Base-by-base conservation (phyloP, 2,888 invertebrate genomes). In the Eristalis intricaria region DNA sequence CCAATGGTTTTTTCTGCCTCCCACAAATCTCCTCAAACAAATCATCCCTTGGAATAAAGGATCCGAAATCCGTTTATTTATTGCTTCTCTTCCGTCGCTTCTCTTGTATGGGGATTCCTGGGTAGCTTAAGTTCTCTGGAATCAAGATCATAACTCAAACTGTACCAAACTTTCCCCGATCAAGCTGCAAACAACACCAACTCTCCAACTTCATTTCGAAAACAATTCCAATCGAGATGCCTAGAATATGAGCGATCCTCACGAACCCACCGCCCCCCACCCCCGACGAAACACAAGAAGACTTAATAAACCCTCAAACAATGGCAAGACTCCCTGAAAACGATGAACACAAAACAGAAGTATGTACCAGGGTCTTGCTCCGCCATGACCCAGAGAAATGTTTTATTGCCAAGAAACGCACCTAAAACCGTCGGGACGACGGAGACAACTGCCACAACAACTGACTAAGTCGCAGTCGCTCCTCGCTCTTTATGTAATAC, bases 351-450 rank as follows among this genome's bases (percentile, higher is more conserved):
- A 50, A 19, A 4, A n/a, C n/a, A 8, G 19, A 38, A 38, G 38
- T 13, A 38, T 13, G 38, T 32, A 32, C 8, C 32, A 32, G 38
- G 19, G 7, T 19, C 19, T 2, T 19, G 22, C 71, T 61, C 26
- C 63, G 74, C 74, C 84, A 75, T 84, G 84, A 84, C 79, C 84
- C 75, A 66, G 58, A 68, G 80, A 68, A 66, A 77, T 80, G 68
- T 76, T 70, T 79, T 84, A 76, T 82, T 82, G 66, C 26, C 35
- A 50, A 63, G 61, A 11, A 73, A 63, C 73, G 69, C 50, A 58
- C 71, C 75, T 65, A 56, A 66, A 58, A 19, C 19, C 50, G n/a
- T 29, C 26, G 8, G 8, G 50, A 8, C 19, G 19, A 19, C 50
- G 50, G 8, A 19, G 19, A 19, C 50, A 19, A 19, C 50, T 8